Evolutionary conservation across 1,140 invertebrate species (phyloP).

Genomic region (Pogonomyrmex barbatus): DNA sequence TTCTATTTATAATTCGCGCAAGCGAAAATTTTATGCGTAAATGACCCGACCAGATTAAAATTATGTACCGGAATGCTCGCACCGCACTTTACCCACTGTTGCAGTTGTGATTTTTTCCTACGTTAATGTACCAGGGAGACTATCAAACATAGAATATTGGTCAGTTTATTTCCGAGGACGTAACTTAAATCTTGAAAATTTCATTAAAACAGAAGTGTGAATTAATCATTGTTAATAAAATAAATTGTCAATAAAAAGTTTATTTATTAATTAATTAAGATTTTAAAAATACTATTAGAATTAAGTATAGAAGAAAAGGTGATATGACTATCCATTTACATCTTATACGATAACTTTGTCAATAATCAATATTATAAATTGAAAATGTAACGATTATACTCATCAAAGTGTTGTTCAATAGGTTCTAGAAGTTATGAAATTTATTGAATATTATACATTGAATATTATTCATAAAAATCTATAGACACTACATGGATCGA

Average conservation of each 20-base stretch:
- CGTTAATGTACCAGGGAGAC: not conserved
- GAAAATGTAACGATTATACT: too few species aligned
- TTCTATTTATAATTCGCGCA: conserved; percentile 7
- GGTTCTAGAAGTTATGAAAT: too few species aligned
- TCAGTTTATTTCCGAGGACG: not conserved
- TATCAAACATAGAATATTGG: conserved; percentile 24
- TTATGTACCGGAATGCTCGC: conserved; percentile 25
- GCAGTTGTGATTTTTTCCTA: conserved; percentile 33
- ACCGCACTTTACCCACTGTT: conserved; percentile 33
- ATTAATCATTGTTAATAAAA: not conserved
- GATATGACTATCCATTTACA: too few species aligned
- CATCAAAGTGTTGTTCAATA: too few species aligned
- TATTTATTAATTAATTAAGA: not conserved
- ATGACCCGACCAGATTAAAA: conserved; percentile 27
- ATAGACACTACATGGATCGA: too few species aligned
- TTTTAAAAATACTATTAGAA: not conserved
- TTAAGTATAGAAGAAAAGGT: not conserved
- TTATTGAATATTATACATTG: too few species aligned
- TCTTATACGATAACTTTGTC: too few species aligned
- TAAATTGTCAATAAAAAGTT: not conserved
- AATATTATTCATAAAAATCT: too few species aligned
- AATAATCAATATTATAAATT: too few species aligned
- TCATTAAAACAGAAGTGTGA: not conserved
- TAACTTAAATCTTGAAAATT: conserved; percentile 16
- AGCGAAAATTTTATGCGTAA: conserved; percentile 38